These are phyloP conservation scores for Oceanodroma tethys DNA, from an alignment of 2,113 vertebrate species.

Conservation along the genomic window DNA sequence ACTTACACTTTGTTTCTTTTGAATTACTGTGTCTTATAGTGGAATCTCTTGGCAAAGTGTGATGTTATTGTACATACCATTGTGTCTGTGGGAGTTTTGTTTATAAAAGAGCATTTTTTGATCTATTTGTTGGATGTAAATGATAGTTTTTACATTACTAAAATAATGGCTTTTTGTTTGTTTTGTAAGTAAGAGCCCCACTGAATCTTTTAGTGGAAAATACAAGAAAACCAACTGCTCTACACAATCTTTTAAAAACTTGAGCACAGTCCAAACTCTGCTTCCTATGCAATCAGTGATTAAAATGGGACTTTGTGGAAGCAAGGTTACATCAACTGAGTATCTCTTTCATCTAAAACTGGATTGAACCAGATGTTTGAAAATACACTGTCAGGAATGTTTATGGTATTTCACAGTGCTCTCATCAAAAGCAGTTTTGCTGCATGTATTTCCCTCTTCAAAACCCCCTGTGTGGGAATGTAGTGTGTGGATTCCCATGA, in stretches of 20 bases:
- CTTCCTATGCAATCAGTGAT: background rate
- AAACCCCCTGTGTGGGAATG: background rate
- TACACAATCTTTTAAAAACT: background rate
- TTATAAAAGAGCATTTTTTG: conserved; percentile 4
- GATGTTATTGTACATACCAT: background rate
- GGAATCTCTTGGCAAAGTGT: conserved; percentile 25
- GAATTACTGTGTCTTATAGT: conserved; percentile 42
- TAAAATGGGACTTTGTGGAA: background rate
- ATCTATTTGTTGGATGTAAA: background rate
- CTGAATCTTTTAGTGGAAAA: background rate
- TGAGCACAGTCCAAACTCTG: background rate
- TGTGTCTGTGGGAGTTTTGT: background rate
- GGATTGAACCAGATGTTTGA: background rate
- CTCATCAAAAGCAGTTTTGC: background rate
- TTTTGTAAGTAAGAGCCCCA: background rate
- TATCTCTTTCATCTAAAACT: background rate
- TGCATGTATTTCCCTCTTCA: background rate
- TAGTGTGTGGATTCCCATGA: background rate
- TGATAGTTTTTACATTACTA: background rate
- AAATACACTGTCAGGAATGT: background rate
- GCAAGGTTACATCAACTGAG: background rate
- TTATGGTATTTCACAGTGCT: background rate
- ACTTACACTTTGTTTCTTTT: conserved; percentile 75
- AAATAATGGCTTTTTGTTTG: background rate
- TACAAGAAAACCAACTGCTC: background rate